Conservation (phyloP, 2,888 invertebrate genomes). For the Aethes cnicana region DNA sequence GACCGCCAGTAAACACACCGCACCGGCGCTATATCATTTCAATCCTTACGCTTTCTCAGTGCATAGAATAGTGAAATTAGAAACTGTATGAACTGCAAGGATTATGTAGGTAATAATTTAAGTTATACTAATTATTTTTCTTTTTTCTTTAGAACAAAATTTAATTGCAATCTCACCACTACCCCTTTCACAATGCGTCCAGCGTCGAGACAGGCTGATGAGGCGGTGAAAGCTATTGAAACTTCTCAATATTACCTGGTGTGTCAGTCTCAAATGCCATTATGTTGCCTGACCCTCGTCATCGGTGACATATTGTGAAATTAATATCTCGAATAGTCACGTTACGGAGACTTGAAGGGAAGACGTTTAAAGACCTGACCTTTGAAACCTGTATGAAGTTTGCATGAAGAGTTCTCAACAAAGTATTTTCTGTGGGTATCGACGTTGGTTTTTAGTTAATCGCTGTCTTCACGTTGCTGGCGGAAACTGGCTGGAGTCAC, state of each 20-base stretch:
- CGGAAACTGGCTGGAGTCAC: too few species aligned
- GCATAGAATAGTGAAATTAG: conserved; percentile 47
- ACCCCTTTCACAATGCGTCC: too few species aligned
- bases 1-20: conserved; percentile 89
- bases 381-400: too few species aligned
- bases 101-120: conserved; percentile 79
- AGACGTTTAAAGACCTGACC: conserved; percentile 6
- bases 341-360: neutral
- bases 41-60: conserved; percentile 61
- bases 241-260: too few species aligned
- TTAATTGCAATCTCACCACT: too few species aligned
- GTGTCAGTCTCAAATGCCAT: too few species aligned
- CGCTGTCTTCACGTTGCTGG: too few species aligned
- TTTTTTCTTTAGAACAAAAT: conserved; percentile 70
- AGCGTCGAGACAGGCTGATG: too few species aligned
- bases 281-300: conserved; percentile 17
- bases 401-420: too few species aligned
- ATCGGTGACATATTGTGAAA: conserved; percentile 15
- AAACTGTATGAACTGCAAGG: conserved; percentile 48
- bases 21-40: conserved; percentile 54
- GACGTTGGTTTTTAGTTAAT: too few species aligned
- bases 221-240: too few species aligned
- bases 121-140: conserved; percentile 79
- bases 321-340: conserved; percentile 24
- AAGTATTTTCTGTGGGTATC: too few species aligned